phyloP scores from a whole-genome alignment of 2,888 invertebrate species.

The Acutogordius australiensis region DNA sequence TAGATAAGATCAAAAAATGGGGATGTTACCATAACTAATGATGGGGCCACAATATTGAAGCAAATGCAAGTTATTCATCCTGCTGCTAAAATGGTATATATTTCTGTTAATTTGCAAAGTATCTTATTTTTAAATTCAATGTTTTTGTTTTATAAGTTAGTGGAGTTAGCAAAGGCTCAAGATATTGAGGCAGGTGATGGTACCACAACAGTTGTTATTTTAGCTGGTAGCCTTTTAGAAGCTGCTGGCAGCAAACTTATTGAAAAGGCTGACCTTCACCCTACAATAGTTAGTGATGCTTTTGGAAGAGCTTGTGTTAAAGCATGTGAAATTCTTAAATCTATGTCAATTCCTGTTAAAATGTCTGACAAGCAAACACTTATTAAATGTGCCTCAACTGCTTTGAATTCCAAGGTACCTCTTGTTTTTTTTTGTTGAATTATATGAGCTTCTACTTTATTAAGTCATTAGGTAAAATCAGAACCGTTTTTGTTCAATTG shows the following conservation, averaged over 20 bases:
- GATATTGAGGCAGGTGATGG: slow-evolving; percentile 98
- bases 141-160: slow-evolving; percentile 40
- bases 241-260: slow-evolving; percentile 57
- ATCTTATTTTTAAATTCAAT: too few species aligned
- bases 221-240: slow-evolving; percentile 77
- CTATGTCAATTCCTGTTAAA: slow-evolving; percentile 57
- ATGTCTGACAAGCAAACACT: slow-evolving; percentile 54
- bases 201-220: slow-evolving; percentile 85
- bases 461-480: too few species aligned
- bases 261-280: slow-evolving; percentile 59
- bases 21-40: slow-evolving; percentile 95
- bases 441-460: too few species aligned
- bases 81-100: slow-evolving; percentile 94
- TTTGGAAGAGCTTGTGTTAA: slow-evolving; percentile 50
- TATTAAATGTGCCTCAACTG: slow-evolving; percentile 76
- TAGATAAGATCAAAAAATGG: slow-evolving; percentile 81
- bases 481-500: too few species aligned
- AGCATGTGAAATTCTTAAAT: slow-evolving; percentile 41
- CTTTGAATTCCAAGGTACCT: slow-evolving; percentile 65
- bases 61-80: slow-evolving; percentile 95
- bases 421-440: not conserved
- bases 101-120: too few species aligned
- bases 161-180: slow-evolving; percentile 86
- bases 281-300: slow-evolving; percentile 78
- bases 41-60: slow-evolving; percentile 93